Evolutionary conservation across 2,888 invertebrate species (phyloP), one percentile per base, ranked within the genome.

Genomic region (Lampropteryx suffumata): DNA sequence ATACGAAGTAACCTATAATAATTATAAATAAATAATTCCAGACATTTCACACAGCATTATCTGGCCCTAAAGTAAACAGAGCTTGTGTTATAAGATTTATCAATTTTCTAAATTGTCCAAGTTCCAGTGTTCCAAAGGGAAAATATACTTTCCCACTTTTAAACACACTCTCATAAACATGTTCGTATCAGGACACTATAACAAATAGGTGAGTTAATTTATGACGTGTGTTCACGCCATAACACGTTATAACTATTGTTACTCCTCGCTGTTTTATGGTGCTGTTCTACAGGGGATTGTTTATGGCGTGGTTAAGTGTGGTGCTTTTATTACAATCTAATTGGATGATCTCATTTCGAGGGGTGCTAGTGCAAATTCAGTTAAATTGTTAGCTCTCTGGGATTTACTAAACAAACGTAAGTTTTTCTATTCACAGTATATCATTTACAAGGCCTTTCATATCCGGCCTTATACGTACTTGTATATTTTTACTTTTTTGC

Each of bases 211-310:
- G 21, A 13, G 39, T 29, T 53, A 49, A 59, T 59, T 56, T 56
- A 59, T 43, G 44, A 40, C 21, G 48, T 35, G 30, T 34, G 49
- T 49, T 48, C 59, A 51, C 53, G 56, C 46, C 47, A 55, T 13
- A 28, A 32, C 39, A 44, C 12, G 46, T 17, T 14, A 40, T 52
- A 24, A 50, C 21, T 26, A 54, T 46, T 13, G 53, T 41, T 44
- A 32, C 36, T 41, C 35, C 28, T 33, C 13, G 27, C 21, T 14
- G 13, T 17, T 52, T 46, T 47, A 51, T 30, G 35, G 32, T 28
- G 26, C 12, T 32, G 34, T 44, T 36, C 30, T 30, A 26, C 45
- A 50, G 56, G 32, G 46, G 46, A 40, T 42, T 33, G 44, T 56
- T 59, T 56, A 59, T 51, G 50, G 35, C 26, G 35, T 36, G 46